Evolutionary conservation across 2,888 invertebrate genomes (phyloP).

Genomic region (Dinocampus coccinellae): DNA sequence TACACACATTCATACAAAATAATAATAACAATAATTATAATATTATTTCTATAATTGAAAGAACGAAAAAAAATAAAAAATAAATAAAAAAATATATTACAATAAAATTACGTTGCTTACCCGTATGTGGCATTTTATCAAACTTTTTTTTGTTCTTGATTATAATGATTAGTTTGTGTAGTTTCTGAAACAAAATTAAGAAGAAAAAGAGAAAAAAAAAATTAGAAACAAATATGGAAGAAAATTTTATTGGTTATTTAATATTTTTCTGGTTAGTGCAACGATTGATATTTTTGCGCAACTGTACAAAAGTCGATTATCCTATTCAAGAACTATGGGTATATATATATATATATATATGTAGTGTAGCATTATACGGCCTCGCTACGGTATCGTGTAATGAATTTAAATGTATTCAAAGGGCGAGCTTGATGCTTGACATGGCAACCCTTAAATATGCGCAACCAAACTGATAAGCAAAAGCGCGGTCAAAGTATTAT

Average conservation of each 20-base stretch:
- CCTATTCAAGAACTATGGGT: constrained; percentile 6
- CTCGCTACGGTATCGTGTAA: constrained; percentile 55
- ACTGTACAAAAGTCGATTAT: neutral
- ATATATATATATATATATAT: constrained; percentile 23
- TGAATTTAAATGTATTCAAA: constrained; percentile 69
- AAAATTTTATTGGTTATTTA: neutral
- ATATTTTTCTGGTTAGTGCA: neutral
- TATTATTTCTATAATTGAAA: no score
- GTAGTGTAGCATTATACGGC: constrained; percentile 28
- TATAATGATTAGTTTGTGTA: constrained; percentile 32
- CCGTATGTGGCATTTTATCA: constrained; percentile 51
- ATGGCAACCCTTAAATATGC: constrained; percentile 66
- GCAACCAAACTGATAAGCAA: constrained; percentile 62
- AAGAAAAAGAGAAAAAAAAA: neutral
- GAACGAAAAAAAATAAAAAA: no score
- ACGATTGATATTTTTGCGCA: neutral
- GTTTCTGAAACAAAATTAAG: constrained; percentile 43
- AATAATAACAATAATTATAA: no score
- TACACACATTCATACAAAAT: no score
- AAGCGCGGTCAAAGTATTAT: constrained; percentile 60
- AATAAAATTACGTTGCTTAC: constrained; percentile 39
- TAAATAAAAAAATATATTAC: no score
- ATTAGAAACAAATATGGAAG: neutral
- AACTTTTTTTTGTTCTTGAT: no score
- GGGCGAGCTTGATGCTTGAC: constrained; percentile 66